Evolutionary conservation across 1,140 invertebrate species (phyloP), one percentile per base, ranked within the genome.

Genomic region (Campoletis sonorensis): DNA sequence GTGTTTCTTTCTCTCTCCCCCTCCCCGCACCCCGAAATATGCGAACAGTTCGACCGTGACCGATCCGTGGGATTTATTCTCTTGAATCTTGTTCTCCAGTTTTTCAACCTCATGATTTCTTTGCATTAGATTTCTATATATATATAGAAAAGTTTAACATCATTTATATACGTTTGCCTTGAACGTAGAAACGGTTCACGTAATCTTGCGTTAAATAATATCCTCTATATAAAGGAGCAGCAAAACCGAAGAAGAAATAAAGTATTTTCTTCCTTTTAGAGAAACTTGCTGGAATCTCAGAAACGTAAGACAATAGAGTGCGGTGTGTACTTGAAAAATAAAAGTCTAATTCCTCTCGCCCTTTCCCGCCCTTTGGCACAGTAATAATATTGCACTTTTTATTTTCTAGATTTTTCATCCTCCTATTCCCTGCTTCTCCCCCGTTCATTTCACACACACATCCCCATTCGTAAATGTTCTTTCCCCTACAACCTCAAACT

Each of bases 1-100:
- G 13, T 15, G 1, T 21, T n/a, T n/a, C n/a, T n/a, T n/a, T n/a
- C n/a, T n/a, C n/a, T n/a, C n/a, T n/a, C n/a, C n/a, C n/a, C n/a
- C 21, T n/a, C 58, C 8, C 58, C 23, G 58, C 58, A 64, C 16
- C 8, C 37, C 37, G 37, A 37, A 37, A 64, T 26, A 68, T 30
- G 64, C 26, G 27, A 33, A 33, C 8, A 26, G 23, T 21, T 30
- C 26, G 64, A 33, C 23, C 64, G 27, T 33, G 64, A 68, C 26
- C 27, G 64, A 68, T 68, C 64, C 64, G 64, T 68, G 64, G 64
- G 64, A 68, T 68, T 68, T 68, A 68, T 33, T 68, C 64, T 33
- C 64, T 30, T 27, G 64, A 68, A 68, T 68, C 64, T 68, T 18
- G 26, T 33, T 68, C 64, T 30, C 30, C 27, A 27, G 23, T 33